Evolutionary conservation across 2,888 invertebrate genomes (phyloP), one percentile per base, ranked within the genome.

Genomic region (Pseudeuparius sepicola): DNA sequence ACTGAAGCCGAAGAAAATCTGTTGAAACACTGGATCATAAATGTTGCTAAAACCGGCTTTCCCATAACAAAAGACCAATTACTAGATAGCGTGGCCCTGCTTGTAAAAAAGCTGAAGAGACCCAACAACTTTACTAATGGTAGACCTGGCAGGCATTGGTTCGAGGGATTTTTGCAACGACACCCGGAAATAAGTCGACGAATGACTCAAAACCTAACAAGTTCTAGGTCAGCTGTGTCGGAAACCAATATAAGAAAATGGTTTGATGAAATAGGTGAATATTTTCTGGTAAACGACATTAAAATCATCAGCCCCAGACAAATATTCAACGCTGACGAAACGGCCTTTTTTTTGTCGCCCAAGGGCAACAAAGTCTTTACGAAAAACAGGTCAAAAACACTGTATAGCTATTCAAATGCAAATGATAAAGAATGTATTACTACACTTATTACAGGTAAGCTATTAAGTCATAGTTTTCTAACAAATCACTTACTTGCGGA

Each of bases 61-160:
- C 54, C 54, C 7, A 37, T 55, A 1, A 50, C 51, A 2, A 55
- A 53, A 45, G 43, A 44, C 1, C 46, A 54, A 35, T 39, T 57
- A 7, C 31, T 56, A 5, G 45, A 52, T 23, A 50, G 47, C 36
- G 53, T 54, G 2, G 42, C 48, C 24, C 41, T 49, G 10, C 17
- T 39, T 11, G 15, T 48, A 3, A 39, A 46, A 7, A 39, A 43
- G 39, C 13, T 49, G 35, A 31, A 36, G 14, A 13, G 31, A 17
- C 39, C 28, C 6, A 33, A 39, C 16, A 47, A 40, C 3, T 54
- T 54, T 34, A 47, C 41, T 24, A 40, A 56, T 43, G 48, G 46
- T 23, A 35, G 49, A 23, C 56, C 54, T 24, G 55, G 56, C 4
- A 49, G 49, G 31, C 49, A 52, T 18, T 59, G 57, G 55, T 57